phyloP scores from a whole-genome alignment of 2,888 invertebrate genomes.

The Amiota minor region DNA sequence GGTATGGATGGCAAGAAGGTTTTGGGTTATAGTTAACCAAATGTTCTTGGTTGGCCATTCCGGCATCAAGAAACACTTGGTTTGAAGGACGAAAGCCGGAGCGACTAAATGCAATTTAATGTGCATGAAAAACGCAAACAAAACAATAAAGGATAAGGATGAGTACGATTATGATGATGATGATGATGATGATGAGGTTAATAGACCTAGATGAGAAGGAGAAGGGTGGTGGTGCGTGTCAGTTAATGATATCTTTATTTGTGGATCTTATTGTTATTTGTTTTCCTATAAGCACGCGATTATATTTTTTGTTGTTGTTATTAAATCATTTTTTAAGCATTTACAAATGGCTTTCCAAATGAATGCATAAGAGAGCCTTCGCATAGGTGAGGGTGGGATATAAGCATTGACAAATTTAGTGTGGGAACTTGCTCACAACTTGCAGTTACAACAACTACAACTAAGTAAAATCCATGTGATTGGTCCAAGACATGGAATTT shows the following conservation, averaged over 20 bases:
- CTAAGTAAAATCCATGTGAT: no score
- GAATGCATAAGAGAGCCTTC: not conserved
- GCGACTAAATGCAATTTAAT: constrained; percentile 56
- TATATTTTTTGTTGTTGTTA: constrained; percentile 21
- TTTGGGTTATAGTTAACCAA: constrained; percentile 15
- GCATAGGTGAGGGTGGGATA: constrained; percentile 28
- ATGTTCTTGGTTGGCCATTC: not conserved
- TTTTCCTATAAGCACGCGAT: constrained; percentile 31
- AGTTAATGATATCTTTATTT: constrained; percentile 69
- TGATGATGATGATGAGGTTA: constrained; percentile 10
- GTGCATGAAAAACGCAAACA: constrained; percentile 62
- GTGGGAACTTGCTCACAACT: constrained; percentile 64
- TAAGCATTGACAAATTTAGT: constrained; percentile 54
- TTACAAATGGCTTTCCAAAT: constrained; percentile 16
- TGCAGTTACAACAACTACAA: not conserved
- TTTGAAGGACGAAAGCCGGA: not conserved
- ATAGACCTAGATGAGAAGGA: not conserved
- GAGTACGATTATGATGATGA: not conserved
- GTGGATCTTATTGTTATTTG: not conserved
- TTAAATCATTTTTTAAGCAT: constrained; percentile 39
- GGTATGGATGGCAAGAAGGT: not conserved
- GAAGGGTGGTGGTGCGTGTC: constrained; percentile 26
- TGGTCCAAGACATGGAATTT: no score
- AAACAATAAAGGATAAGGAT: not conserved
- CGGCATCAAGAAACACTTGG: constrained; percentile 48